Percentiles rank a stretch among this genome's conserved stretches.
phyloP scores from a whole-genome alignment of 2,797 vertebrate species.

The Myripristis murdjan region DNA sequence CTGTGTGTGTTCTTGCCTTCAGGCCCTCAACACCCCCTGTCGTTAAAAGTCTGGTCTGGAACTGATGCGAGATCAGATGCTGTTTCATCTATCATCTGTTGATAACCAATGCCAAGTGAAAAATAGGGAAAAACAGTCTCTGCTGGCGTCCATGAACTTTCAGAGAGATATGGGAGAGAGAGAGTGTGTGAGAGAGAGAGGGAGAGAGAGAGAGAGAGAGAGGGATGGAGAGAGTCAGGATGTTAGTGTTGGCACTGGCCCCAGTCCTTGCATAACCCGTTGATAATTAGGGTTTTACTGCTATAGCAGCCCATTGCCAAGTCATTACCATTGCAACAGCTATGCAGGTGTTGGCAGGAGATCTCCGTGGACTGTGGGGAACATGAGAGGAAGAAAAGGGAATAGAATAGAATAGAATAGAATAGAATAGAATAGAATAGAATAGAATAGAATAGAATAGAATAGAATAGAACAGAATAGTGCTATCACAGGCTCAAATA shows the following conservation, averaged over 20 bases:
- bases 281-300: conserved; percentile 60
- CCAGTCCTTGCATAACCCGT: conserved; percentile 52
- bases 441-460: no score
- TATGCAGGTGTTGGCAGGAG: conserved; percentile 40
- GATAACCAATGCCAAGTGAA: conserved; percentile 37
- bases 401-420: not conserved
- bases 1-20: not conserved
- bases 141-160: not conserved
- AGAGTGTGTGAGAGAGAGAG: not conserved
- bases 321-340: conserved; percentile 35
- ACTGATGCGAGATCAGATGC: conserved; percentile 20
- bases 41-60: conserved; percentile 22
- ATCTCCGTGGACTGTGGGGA: conserved; percentile 32
- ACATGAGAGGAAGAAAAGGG: no score
- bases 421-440: not conserved
- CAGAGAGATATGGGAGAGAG: not conserved
- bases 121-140: conserved; percentile 1
- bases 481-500: no score
- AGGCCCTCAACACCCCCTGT: conserved; percentile 4
- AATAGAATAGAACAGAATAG: no score
- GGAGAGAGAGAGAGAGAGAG: conserved; percentile 5
- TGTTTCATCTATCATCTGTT: conserved; percentile 25
- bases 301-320: conserved; percentile 40
- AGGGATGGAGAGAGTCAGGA: conserved; percentile 12
- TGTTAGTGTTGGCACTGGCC: conserved; percentile 32